Percentiles rank a stretch among this genome's conserved stretches.
Evolutionary conservation across 2,797 vertebrate species (phyloP).

Genomic region (Melopsittacus undulatus): DNA sequence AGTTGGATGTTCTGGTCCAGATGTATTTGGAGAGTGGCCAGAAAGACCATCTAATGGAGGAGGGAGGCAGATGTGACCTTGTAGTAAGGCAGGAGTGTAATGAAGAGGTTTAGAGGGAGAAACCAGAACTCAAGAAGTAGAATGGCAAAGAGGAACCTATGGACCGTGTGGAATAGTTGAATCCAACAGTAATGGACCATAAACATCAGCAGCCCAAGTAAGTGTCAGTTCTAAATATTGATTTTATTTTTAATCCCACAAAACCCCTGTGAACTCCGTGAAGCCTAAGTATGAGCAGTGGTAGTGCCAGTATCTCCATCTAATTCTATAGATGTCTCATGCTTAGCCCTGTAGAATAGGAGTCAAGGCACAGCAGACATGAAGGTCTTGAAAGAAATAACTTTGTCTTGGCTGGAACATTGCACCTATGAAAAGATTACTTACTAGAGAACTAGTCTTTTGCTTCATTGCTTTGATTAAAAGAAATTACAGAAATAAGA

Average conservation of each 20-base stretch:
- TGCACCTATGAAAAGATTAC: neutral
- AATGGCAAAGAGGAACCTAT: neutral
- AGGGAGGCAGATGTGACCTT: neutral
- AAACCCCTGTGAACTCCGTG: neutral
- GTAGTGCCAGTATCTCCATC: neutral
- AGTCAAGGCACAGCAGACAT: neutral
- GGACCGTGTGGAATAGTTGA: neutral
- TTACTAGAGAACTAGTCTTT: neutral
- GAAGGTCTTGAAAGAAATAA: neutral
- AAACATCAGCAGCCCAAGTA: neutral
- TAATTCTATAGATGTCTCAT: neutral
- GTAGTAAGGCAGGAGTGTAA: neutral
- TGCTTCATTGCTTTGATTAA: neutral
- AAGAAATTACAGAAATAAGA: neutral
- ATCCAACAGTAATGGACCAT: neutral
- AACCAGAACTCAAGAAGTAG: neutral
- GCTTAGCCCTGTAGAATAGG: neutral
- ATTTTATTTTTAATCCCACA: neutral
- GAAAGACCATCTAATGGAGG: neutral
- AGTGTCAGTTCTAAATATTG: neutral
- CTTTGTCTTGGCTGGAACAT: neutral
- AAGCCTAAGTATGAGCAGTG: neutral
- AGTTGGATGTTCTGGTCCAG: neutral
- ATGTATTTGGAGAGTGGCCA: fast-evolving
- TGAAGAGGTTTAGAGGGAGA: neutral